Evolutionary conservation across 2,888 invertebrate species (phyloP), one percentile per base, ranked within the genome.

Genomic region (Agrotis exclamationis): DNA sequence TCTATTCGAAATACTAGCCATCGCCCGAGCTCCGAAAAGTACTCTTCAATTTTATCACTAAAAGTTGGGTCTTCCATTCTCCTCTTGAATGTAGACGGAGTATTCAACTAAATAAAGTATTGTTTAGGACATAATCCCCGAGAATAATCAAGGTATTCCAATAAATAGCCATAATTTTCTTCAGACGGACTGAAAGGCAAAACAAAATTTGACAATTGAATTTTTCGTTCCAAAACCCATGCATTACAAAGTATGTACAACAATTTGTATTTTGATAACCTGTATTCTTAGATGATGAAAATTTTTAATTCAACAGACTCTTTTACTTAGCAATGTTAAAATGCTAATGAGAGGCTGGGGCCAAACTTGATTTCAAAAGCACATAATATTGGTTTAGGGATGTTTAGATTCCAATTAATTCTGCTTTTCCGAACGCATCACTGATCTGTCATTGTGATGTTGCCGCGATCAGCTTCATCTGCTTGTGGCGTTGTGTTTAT

Each of bases 11-110:
- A 86, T 91, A 94, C 96, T 95, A 95, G 97, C 97, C 97, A 97
- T 96, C 97, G 97, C 93, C 97, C 97, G 72, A 97, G 95, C 90
- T 97, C 97, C 70, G 97, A 97, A 89, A 97, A 96, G 92, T 97
- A 97, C 88, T 95, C 93, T 88, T 97, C 97, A 82, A 97, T 94
- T 96, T 97, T 97, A 91, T 97, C 97, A 94, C 97, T 97, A 91
- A 97, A 96, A 90, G 96, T 97, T 68, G 89, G 83, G 82, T 90
- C 91, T 88, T 96, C 96, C 96, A 96, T 96, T 63, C 48, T 90
- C 70, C 48, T 69, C 20, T 70, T 83, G 63, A 9, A 63, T 57
- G 6, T 64, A 53, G 58, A 62, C 47, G 47, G 44, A 63, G 50
- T 59, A 62, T 80, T 81, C 84, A 88, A 67, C 76, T 82, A 72